phyloP scores from a whole-genome alignment of 1,140 invertebrate species.

The Drosophila jambulina region DNA sequence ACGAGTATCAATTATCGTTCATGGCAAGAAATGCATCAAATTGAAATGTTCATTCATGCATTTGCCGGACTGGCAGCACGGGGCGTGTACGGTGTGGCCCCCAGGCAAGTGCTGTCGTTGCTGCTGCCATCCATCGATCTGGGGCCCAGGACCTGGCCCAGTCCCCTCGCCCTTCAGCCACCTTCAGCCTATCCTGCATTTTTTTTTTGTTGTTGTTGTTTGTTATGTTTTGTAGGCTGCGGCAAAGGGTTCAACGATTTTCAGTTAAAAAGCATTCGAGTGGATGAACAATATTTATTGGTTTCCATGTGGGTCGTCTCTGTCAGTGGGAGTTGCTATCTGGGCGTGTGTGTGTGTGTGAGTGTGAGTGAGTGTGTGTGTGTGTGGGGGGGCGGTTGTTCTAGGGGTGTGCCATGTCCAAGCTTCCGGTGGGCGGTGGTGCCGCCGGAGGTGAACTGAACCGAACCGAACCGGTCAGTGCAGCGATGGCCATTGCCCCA shows the following conservation, averaged over 20 bases:
- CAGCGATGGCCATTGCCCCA: conserved; percentile 11
- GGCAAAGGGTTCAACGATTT: conserved; percentile 79
- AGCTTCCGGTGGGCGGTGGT: conserved; percentile 31
- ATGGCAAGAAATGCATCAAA: conserved; percentile 57
- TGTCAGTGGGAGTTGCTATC: conserved; percentile 36
- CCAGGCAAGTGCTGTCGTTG: conserved; percentile 26
- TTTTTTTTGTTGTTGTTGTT: neutral
- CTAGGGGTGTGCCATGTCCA: conserved; percentile 16
- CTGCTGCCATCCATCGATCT: conserved; percentile 49
- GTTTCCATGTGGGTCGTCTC: conserved; percentile 70
- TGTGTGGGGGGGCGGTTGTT: conserved; percentile 4
- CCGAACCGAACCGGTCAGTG: conserved; percentile 25
- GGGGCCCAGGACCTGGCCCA: conserved; percentile 19
- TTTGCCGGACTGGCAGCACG: conserved; percentile 33
- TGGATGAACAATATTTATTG: conserved; percentile 83
- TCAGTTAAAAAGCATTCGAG: conserved; percentile 81
- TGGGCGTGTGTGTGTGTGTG: conserved; percentile 5
- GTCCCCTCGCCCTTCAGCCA: neutral
- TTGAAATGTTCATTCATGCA: conserved; percentile 67
- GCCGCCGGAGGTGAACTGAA: conserved; percentile 29
- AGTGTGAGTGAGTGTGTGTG: neutral
- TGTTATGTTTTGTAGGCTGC: conserved; percentile 42
- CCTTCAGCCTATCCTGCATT: neutral
- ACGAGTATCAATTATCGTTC: conserved; percentile 54
- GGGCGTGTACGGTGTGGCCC: conserved; percentile 3